A percentile compares a stretch with the other conserved stretches of the same genome.
Evolutionary conservation across 2,888 invertebrate species (phyloP).

Genomic region (Hoplodrina blanda): DNA sequence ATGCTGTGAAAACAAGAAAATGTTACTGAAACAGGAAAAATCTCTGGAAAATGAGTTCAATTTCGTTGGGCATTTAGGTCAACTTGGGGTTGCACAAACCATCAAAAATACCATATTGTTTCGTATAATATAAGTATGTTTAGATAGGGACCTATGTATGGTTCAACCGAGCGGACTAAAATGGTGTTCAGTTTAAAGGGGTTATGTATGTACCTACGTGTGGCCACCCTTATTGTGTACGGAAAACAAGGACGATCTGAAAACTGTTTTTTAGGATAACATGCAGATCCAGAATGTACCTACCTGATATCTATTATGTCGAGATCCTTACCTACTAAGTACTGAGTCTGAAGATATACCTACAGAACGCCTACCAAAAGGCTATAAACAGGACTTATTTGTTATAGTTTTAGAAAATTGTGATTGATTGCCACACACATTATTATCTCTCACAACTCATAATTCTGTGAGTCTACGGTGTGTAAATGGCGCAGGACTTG

Average conservation of each 20-base stretch:
- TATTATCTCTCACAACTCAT: too few relatives aligned
- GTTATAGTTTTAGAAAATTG: too few relatives aligned
- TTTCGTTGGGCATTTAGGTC: slow-evolving; percentile 60
- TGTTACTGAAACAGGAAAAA: slow-evolving; percentile 56
- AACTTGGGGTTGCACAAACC: slow-evolving; percentile 58
- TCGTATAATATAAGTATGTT: slow-evolving; percentile 42
- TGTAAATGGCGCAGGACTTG: not conserved
- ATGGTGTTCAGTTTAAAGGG: slow-evolving; percentile 46
- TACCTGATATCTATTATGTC: not conserved
- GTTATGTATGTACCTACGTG: slow-evolving; percentile 19
- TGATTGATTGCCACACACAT: too few relatives aligned
- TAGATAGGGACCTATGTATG: slow-evolving; percentile 23
- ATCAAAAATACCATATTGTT: slow-evolving; percentile 58
- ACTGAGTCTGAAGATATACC: not conserved
- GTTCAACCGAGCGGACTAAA: slow-evolving; percentile 45
- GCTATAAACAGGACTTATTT: too few relatives aligned
- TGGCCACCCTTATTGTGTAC: slow-evolving; percentile 37
- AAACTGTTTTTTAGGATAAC: slow-evolving; percentile 28
- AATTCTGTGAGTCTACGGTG: too few relatives aligned
- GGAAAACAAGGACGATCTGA: slow-evolving; percentile 21
- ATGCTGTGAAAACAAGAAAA: slow-evolving; percentile 47
- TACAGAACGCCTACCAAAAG: too few relatives aligned
- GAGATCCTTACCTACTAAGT: not conserved
- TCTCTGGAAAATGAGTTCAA: slow-evolving; percentile 55
- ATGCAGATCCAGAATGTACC: not conserved